Conservation (phyloP, 2,888 invertebrate species). For the Encarsia formosa region DNA sequence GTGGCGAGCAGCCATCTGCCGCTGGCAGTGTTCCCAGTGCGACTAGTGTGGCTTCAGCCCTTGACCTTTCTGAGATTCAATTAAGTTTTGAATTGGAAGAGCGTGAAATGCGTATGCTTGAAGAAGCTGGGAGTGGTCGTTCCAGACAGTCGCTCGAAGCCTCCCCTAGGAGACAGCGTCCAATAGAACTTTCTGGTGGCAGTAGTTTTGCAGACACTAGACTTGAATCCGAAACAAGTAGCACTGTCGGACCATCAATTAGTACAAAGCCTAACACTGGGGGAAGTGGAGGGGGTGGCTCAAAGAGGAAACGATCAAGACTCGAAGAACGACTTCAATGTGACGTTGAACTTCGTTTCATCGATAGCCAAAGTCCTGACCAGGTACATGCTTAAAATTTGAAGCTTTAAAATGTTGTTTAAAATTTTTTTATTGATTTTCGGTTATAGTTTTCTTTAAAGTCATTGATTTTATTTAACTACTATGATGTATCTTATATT, state of each 20-base stretch:
- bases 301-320: conserved; percentile 61
- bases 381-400: too few species aligned
- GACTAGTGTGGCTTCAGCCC: conserved; percentile 50
- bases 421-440: not conserved
- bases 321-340: conserved; percentile 72
- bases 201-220: not conserved
- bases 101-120: conserved; percentile 80
- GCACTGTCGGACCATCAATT: not conserved
- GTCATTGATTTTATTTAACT: too few species aligned
- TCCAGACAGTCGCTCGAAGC: conserved; percentile 48
- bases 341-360: conserved; percentile 68
- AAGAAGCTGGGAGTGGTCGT: conserved; percentile 72
- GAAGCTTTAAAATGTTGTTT: not conserved
- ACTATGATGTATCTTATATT: too few species aligned
- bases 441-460: too few species aligned
- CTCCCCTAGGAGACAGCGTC: conserved; percentile 44
- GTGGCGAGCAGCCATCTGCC: conserved; percentile 55
- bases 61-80: conserved; percentile 79
- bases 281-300: conserved; percentile 45
- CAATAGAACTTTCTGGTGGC: conserved; percentile 52
- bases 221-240: conserved; percentile 22
- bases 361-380: conserved; percentile 74
- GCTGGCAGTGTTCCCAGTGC: conserved; percentile 39
- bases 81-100: conserved; percentile 81
- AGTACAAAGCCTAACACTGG: conserved; percentile 26